Evolutionary conservation across 2,113 vertebrate species (phyloP).

Genomic region (Phylloscopus trochiloides): DNA sequence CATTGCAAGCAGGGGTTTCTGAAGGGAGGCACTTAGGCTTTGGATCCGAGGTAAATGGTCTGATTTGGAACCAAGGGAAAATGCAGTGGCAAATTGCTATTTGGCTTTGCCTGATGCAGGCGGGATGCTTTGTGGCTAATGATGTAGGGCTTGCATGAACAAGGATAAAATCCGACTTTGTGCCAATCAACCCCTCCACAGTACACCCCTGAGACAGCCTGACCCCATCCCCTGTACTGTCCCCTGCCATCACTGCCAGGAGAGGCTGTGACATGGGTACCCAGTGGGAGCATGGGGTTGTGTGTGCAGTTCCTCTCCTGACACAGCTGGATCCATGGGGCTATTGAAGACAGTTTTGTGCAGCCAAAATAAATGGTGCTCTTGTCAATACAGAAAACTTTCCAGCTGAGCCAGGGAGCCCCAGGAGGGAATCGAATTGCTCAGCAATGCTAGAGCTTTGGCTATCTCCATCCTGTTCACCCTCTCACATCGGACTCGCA

Average conservation of each 20-base stretch:
- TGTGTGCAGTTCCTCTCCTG: not conserved
- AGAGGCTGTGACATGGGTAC: not conserved
- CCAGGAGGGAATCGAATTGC: not conserved
- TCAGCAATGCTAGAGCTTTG: not conserved
- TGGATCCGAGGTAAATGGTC: constrained; percentile 9
- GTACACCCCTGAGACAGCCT: not conserved
- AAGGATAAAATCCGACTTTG: not conserved
- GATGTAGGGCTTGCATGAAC: not conserved
- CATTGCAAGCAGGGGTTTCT: not conserved
- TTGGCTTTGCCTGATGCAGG: not conserved
- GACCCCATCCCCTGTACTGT: not conserved
- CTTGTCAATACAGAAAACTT: constrained; percentile 10
- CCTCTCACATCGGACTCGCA: not conserved
- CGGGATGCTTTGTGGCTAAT: not conserved
- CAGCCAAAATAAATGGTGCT: constrained; percentile 37
- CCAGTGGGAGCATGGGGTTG: rapidly evolving
- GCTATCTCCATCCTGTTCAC: not conserved
- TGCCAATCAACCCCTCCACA: not conserved
- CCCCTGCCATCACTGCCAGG: not conserved
- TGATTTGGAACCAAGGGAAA: constrained; percentile 10
- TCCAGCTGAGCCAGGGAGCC: not conserved
- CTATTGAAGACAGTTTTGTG: not conserved
- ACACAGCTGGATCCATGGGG: rapidly evolving
- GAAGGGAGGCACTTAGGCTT: not conserved
- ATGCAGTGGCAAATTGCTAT: not conserved